phyloP scores from a whole-genome alignment of 2,797 vertebrate genomes.

The Hirundo rustica region DNA sequence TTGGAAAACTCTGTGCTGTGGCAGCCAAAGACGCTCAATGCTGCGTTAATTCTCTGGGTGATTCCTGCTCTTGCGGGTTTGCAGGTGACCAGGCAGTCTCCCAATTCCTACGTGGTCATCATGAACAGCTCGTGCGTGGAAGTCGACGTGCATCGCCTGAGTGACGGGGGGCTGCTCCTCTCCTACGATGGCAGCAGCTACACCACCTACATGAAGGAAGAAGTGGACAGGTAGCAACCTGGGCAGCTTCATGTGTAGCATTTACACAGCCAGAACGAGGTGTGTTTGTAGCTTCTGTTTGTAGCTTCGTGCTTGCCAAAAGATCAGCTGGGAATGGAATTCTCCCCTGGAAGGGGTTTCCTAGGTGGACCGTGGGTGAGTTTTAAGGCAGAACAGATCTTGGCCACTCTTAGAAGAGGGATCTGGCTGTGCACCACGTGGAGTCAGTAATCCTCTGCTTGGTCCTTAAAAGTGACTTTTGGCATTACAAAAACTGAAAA shows the following conservation, averaged over 20 bases:
- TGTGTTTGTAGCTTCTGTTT: background rate
- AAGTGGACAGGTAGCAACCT: constrained; percentile 88
- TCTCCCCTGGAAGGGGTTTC: background rate
- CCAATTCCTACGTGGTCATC: constrained; percentile 96
- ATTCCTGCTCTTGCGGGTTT: background rate
- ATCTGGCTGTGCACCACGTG: background rate
- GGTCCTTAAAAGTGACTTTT: background rate
- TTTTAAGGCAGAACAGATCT: background rate
- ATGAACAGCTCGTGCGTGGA: constrained; percentile 92
- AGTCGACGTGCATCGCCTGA: constrained; percentile 94
- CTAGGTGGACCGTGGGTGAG: background rate
- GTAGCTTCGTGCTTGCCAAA: background rate
- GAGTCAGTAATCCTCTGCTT: background rate
- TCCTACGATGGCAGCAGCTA: constrained; percentile 98
- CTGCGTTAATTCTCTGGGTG: background rate
- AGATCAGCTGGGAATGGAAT: background rate
- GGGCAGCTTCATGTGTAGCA: background rate
- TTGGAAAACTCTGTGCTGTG: background rate
- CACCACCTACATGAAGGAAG: constrained; percentile 99
- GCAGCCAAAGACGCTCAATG: background rate
- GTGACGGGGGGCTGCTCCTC: constrained; percentile 92
- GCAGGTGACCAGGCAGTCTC: constrained; percentile 94
- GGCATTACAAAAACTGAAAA: background rate
- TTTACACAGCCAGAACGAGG: background rate
- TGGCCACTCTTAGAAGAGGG: background rate